phyloP scores from a whole-genome alignment of 1,140 invertebrate species.

The Nylanderia fulva region DNA sequence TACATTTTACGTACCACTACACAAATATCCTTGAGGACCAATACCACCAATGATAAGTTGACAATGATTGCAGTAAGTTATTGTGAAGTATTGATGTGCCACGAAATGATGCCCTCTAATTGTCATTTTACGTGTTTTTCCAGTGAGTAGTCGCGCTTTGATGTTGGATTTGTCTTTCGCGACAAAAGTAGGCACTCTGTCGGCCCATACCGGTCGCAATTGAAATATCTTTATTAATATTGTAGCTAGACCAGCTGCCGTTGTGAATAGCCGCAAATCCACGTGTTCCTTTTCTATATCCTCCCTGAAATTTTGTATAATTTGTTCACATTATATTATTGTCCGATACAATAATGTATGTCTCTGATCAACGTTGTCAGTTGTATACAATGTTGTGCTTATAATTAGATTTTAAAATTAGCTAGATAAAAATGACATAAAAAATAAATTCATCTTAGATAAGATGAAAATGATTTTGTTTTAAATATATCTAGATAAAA shows the following conservation, averaged over 20 bases:
- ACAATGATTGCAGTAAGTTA: slow-evolving; percentile 97
- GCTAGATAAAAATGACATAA: no score
- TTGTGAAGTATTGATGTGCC: slow-evolving; percentile 94
- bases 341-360: background rate
- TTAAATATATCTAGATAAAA: no score
- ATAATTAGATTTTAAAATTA: no score
- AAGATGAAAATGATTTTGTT: no score
- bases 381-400: no score
- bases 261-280: slow-evolving; percentile 90
- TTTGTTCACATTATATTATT: background rate
- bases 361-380: background rate
- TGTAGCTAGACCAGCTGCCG: slow-evolving; percentile 92
- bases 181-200: slow-evolving; percentile 92
- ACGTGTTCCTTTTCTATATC: slow-evolving; percentile 90
- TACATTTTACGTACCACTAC: slow-evolving; percentile 90
- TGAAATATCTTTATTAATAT: slow-evolving; percentile 91
- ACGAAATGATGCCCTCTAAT: slow-evolving; percentile 96
- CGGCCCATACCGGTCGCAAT: slow-evolving; percentile 88
- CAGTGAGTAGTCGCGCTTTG: slow-evolving; percentile 90
- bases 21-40: slow-evolving; percentile 97
- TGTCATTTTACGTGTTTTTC: slow-evolving; percentile 91
- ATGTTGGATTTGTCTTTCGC: slow-evolving; percentile 93
- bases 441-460: no score
- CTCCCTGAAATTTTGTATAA: slow-evolving; percentile 85
- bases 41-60: slow-evolving; percentile 97